These are phyloP conservation scores for Paedocypris sp. DNA, from an alignment of 2,113 vertebrate species.

Conservation along the genomic window DNA sequence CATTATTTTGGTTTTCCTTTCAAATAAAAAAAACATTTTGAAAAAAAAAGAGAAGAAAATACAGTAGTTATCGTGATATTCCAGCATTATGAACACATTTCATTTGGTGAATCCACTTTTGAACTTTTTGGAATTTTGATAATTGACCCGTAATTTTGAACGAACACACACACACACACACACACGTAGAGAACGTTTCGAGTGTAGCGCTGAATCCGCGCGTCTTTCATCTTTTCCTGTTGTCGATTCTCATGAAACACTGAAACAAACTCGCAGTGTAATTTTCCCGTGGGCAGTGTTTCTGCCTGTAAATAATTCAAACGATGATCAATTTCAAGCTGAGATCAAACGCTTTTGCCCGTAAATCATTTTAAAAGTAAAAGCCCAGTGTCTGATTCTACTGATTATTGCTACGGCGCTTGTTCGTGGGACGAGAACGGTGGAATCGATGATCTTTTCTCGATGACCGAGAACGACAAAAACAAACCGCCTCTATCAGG, in stretches of 20 bases:
- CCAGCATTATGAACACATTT: too few species aligned
- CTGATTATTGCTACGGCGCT: constrained; percentile 27
- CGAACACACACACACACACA: too few species aligned
- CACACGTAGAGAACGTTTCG: background rate
- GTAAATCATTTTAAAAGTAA: constrained; percentile 28
- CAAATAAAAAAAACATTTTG: too few species aligned
- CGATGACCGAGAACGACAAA: background rate
- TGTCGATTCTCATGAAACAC: constrained; percentile 11
- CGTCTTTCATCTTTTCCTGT: constrained; percentile 6
- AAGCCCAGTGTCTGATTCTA: constrained; percentile 15
- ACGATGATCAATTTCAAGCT: constrained; percentile 30
- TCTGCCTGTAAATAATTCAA: constrained; percentile 31
- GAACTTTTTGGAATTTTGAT: too few species aligned
- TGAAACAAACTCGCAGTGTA: constrained; percentile 15
- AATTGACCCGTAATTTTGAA: too few species aligned
- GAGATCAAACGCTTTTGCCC: constrained; percentile 23
- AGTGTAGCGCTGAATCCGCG: constrained; percentile 4
- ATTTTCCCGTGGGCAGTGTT: constrained; percentile 16
- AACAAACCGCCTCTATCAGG: too few species aligned
- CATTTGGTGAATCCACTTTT: too few species aligned
- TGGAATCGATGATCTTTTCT: constrained; percentile 19
- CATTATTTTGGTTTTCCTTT: too few species aligned
- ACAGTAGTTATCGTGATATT: too few species aligned
- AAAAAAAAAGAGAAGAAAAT: too few species aligned
- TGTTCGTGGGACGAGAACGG: too few species aligned